Base-by-base conservation (phyloP, 2,113 vertebrate species). In the Gnathochromis pfefferi region DNA sequence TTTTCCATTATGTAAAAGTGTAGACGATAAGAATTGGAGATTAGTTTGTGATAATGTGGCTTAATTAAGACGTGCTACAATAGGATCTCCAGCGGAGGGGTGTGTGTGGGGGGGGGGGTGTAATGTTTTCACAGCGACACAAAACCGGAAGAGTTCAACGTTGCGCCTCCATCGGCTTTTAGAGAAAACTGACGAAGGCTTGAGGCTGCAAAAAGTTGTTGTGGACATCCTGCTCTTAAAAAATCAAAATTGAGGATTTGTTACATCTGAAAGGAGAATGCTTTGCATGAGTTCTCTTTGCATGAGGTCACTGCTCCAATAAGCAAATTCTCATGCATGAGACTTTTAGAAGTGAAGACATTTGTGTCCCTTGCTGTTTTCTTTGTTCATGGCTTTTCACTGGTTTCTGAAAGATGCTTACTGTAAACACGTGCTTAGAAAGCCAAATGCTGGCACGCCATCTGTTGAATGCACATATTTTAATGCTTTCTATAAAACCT, bases 381-480 rank as follows among this genome's bases (percentile, higher is more conserved):
- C 42, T 75, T 75, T 75, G 70, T 47, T 49, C 26, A 19, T 49
- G 26, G 45, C 42, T 49, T 49, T 19, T 49, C 9, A 28, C 6
- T 78, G 10, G 70, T 78, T 78, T 78, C 14, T 49, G 51, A 75
- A 31, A 75, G 35, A 49, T 49, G 23, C 11, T 17, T 23, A 7
- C 33, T 60, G 47, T 79, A 51, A 85, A 82, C 54, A 7, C 12
- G 13, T 6, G 5, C 35, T 40, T 73, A 47, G 14, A 88, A 82
- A 54, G 53, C 60, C 82, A 86, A 60, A 80, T 87, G 82, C 80
- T 21, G 13, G 55, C 21, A 19, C 14, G 12, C 21, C 82, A 85
- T 45, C 28, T 87, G 58, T 45, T 80, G 10, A 55, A 63, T 47
- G 11, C 79, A 83, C 45, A 82, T 45, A 53, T 73, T 84, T 40